These are phyloP conservation scores for Apis cerana DNA, from an alignment of 1,140 invertebrate species.

Conservation along the genomic window DNA sequence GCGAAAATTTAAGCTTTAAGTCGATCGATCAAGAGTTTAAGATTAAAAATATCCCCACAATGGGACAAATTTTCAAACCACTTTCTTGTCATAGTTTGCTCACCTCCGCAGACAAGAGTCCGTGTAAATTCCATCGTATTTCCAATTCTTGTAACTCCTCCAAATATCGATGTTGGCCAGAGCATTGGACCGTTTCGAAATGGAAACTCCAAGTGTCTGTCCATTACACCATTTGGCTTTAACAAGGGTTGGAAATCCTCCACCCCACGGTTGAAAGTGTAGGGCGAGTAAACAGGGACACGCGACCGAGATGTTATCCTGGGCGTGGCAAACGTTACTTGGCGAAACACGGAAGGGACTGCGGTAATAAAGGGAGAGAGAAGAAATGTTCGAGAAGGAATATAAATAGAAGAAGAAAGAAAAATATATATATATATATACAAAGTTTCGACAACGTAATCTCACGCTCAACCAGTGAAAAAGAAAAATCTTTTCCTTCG, in stretches of 20 bases:
- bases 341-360: constrained; percentile 46
- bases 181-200: neutral
- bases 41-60: neutral
- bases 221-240: constrained; percentile 40
- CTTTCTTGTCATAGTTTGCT: neutral
- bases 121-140: neutral
- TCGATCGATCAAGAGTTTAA: too few species aligned
- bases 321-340: constrained; percentile 33
- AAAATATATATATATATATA: neutral
- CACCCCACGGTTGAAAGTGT: constrained; percentile 49
- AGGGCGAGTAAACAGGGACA: constrained; percentile 64
- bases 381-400: too few species aligned
- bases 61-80: neutral
- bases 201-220: neutral
- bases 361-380: neutral
- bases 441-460: constrained; percentile 20
- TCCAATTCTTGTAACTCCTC: neutral
- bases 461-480: neutral
- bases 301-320: constrained; percentile 67
- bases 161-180: neutral
- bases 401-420: neutral
- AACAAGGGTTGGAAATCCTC: constrained; percentile 18
- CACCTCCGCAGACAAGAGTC: too few species aligned
- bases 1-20: too few species aligned
- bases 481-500: constrained; percentile 2